Conservation (phyloP, 2,113 vertebrate species). For the Rattus rattus region DNA sequence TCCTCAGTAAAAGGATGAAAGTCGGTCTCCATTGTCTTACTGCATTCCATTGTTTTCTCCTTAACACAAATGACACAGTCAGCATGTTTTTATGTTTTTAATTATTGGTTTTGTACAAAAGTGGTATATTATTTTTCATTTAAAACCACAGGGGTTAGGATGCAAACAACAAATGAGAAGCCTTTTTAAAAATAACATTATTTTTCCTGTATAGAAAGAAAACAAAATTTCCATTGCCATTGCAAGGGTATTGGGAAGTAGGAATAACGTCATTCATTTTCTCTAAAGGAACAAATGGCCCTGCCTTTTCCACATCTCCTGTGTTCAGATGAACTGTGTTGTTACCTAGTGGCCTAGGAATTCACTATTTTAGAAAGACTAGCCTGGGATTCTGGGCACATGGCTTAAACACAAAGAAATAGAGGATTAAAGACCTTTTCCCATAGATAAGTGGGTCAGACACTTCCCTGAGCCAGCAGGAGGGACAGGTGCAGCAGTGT, state of each 20-base stretch:
- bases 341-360: conserved; percentile 38
- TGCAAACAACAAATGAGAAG: conserved; percentile 74
- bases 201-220: conserved; percentile 78
- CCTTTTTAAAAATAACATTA: conserved; percentile 69
- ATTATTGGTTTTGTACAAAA: conserved; percentile 87
- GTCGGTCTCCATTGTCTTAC: conserved; percentile 67
- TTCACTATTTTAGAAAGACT: conserved; percentile 15
- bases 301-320: not conserved
- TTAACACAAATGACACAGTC: conserved; percentile 61
- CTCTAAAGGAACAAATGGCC: conserved; percentile 44
- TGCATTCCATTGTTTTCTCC: conserved; percentile 5
- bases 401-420: conserved; percentile 52
- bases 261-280: conserved; percentile 71
- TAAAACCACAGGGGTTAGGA: conserved; percentile 66
- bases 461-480: conserved; percentile 77
- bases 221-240: conserved; percentile 46
- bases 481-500: conserved; percentile 1
- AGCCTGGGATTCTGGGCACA: conserved; percentile 37
- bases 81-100: conserved; percentile 57
- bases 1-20: conserved; percentile 81
- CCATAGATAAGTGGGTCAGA: conserved; percentile 28
- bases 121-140: conserved; percentile 47
- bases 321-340: conserved; percentile 44
- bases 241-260: conserved; percentile 74
- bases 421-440: conserved; percentile 45